These are phyloP conservation scores for Scopus umbretta DNA, from an alignment of 2,113 vertebrate genomes.

Conservation along the genomic window DNA sequence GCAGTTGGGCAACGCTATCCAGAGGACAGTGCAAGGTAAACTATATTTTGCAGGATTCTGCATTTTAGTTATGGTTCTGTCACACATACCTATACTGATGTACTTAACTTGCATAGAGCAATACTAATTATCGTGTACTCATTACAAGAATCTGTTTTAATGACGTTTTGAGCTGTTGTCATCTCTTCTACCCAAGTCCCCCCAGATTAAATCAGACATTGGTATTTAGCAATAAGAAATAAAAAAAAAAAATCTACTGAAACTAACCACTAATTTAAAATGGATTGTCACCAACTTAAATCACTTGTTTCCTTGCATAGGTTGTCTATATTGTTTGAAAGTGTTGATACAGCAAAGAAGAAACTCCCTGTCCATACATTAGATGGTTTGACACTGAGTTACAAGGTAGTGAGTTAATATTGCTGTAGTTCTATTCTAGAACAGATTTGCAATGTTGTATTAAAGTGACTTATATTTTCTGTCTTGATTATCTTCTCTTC, in stretches of 20 bases:
- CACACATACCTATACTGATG: background rate
- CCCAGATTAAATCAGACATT: background rate
- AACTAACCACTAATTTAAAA: background rate
- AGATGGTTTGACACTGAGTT: constrained; percentile 90
- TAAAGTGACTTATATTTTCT: background rate
- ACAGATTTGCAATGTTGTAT: background rate
- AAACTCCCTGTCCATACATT: constrained; percentile 93
- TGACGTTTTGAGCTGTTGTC: background rate
- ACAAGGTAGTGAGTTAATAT: constrained; percentile 79
- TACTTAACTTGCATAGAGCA: background rate
- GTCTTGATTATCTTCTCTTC: background rate
- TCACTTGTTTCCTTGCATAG: constrained; percentile 63
- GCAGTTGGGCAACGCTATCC: constrained; percentile 91
- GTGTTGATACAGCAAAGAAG: constrained; percentile 85
- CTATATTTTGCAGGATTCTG: no score
- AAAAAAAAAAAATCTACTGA: background rate
- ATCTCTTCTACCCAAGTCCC: background rate
- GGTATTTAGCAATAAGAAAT: background rate
- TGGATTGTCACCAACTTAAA: background rate
- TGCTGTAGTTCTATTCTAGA: background rate
- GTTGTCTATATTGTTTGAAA: constrained; percentile 90
- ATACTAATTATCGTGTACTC: background rate
- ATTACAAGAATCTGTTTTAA: background rate
- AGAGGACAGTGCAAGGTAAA: constrained; percentile 93
- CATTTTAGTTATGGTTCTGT: no score